Percentiles rank a stretch among this genome's conserved stretches.
These are phyloP conservation scores for Acomys russatus DNA, from an alignment of 2,797 vertebrate species.

Conservation along the genomic window DNA sequence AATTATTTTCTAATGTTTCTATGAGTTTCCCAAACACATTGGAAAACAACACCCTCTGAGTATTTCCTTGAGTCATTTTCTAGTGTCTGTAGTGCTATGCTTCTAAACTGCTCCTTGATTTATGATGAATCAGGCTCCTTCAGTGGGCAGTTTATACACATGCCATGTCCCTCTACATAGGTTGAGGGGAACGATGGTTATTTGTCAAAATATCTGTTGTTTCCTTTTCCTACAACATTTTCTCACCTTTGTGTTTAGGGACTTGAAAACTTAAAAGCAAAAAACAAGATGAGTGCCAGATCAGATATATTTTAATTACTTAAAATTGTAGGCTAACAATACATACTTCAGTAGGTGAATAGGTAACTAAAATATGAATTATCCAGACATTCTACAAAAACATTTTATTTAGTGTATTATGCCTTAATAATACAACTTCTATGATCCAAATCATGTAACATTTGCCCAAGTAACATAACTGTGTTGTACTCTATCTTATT, in stretches of 20 bases:
- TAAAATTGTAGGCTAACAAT: background rate
- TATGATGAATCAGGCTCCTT: background rate
- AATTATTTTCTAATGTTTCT: background rate
- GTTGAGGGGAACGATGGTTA: background rate
- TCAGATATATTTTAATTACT: background rate
- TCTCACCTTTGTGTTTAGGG: background rate
- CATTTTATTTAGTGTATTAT: background rate
- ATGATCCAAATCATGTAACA: background rate
- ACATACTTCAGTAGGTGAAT: background rate
- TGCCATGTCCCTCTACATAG: background rate
- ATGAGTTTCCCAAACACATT: slow-evolving; percentile 21
- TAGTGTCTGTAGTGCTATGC: background rate
- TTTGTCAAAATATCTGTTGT: background rate
- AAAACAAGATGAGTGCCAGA: background rate
- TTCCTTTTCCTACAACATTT: background rate
- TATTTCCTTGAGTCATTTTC: background rate
- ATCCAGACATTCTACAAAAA: background rate
- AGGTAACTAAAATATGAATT: background rate
- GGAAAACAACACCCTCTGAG: background rate
- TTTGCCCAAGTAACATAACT: background rate
- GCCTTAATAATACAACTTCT: background rate
- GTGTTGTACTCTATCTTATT: background rate
- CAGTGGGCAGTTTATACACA: background rate
- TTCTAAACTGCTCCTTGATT: slow-evolving; percentile 9
- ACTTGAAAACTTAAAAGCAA: background rate